These are phyloP conservation scores for Dorcus hopei DNA, from an alignment of 2,888 invertebrate genomes.

Conservation along the genomic window DNA sequence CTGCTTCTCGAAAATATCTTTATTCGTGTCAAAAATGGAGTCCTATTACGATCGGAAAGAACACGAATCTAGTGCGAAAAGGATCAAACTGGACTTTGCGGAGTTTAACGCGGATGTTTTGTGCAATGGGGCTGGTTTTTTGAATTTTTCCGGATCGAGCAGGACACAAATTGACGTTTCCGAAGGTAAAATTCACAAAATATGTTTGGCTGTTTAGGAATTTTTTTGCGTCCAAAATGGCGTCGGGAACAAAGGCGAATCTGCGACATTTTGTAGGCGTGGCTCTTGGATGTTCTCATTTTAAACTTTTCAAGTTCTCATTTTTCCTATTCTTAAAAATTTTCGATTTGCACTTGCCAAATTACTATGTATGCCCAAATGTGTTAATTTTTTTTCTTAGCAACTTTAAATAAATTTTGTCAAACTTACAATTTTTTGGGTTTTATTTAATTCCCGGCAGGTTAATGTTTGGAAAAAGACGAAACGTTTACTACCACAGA, in stretches of 20 bases:
- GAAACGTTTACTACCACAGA: too few species aligned
- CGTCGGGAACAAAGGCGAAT: slow-evolving; percentile 42
- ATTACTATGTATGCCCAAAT: background rate
- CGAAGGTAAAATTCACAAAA: slow-evolving; percentile 50
- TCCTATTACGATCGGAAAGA: slow-evolving; percentile 47
- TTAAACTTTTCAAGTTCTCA: slow-evolving; percentile 13
- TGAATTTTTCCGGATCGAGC: slow-evolving; percentile 41
- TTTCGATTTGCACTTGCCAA: background rate
- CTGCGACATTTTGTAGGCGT: slow-evolving; percentile 51
- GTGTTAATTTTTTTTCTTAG: too few species aligned
- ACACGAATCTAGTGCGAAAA: slow-evolving; percentile 49
- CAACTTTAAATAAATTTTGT: too few species aligned
- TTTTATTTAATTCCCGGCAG: too few species aligned
- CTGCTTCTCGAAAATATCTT: slow-evolving; percentile 31
- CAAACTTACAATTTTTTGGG: too few species aligned
- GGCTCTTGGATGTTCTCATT: slow-evolving; percentile 31
- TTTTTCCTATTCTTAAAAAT: slow-evolving; percentile 8
- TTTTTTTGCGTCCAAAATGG: slow-evolving; percentile 47
- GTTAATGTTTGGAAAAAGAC: too few species aligned
- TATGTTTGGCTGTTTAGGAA: slow-evolving; percentile 48
- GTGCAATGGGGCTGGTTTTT: slow-evolving; percentile 43
- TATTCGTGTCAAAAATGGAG: slow-evolving; percentile 52
- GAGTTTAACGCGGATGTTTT: slow-evolving; percentile 43
- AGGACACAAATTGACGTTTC: slow-evolving; percentile 41
- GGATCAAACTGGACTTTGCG: slow-evolving; percentile 45